Percentiles rank a stretch among this genome's conserved stretches.
These are phyloP conservation scores for Aquatica leii DNA, from an alignment of 2,888 invertebrate genomes.

Conservation along the genomic window DNA sequence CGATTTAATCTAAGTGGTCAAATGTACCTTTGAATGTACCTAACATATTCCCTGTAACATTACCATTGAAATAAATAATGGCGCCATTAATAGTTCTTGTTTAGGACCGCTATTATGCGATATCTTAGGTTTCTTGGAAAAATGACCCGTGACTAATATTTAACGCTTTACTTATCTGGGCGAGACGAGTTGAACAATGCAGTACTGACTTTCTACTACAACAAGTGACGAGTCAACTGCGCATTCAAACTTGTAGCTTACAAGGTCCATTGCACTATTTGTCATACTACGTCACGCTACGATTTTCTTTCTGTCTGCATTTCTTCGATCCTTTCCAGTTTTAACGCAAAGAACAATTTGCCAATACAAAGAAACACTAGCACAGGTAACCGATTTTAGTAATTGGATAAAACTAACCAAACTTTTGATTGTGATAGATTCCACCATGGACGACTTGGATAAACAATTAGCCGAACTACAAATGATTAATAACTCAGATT, in stretches of 20 bases:
- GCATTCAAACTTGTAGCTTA: not conserved
- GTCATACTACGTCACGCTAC: not conserved
- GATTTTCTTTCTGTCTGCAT: not conserved
- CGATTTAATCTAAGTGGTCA: too few relatives aligned
- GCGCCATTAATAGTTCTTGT: too few relatives aligned
- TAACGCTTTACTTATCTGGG: too few relatives aligned
- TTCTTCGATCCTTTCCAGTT: not conserved
- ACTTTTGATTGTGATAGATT: not conserved
- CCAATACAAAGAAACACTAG: not conserved
- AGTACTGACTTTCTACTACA: too few relatives aligned
- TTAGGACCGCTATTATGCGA: too few relatives aligned
- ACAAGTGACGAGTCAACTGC: too few relatives aligned
- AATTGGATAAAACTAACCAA: not conserved
- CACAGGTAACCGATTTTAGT: not conserved
- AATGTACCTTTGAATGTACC: too few relatives aligned
- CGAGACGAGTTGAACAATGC: too few relatives aligned
- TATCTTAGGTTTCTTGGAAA: too few relatives aligned
- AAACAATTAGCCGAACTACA: slow-evolving; percentile 75
- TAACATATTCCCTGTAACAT: too few relatives aligned
- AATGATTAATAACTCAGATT: slow-evolving; percentile 64
- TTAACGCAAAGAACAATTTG: not conserved
- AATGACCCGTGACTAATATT: too few relatives aligned
- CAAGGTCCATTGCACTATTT: not conserved
- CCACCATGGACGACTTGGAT: slow-evolving; percentile 70
- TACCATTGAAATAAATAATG: too few relatives aligned